Base-by-base conservation (phyloP, 1,140 invertebrate genomes). In the Polyergus mexicanus region DNA sequence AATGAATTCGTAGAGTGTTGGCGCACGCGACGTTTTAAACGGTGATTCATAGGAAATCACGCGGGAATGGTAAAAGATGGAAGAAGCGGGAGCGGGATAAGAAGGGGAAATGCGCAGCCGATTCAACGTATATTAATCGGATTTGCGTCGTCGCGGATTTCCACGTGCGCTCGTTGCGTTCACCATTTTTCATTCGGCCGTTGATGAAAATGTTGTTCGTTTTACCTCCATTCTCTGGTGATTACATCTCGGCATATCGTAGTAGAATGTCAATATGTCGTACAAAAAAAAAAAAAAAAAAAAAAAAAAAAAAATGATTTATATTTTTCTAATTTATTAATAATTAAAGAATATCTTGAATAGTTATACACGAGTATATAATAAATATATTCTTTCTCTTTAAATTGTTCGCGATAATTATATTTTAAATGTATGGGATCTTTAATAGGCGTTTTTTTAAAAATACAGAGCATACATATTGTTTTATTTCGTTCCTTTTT, bases 1-100 rank as follows among this genome's bases (percentile, higher is more conserved):
- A 94, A 93, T 94, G 93, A 92, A 92, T 91, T 89, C 84, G 85
- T 25, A 35, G 71, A 58, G 89, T 85, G 84, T 69, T 35, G 65
- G 86, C 75, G 60, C 90, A 89, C 89, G 90, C 89, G 83, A 90
- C 84, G 78, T 72, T 89, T 89, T 91, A 90, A 92, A 85, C 88
- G 88, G 84, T 91, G 91, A 92, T 93, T 93, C 92, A 92, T 91
- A 91, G 86, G 85, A 69, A 51, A 62, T 77, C 56, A 25, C 38
- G 19, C 25, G 58, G 74, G 22, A 38, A 47, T 22, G 25, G 58
- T 76, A 63, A 63, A 76, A 76, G 38, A 7, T 28, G 16, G 22
- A 13, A 11, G 11, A 10, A 22, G 13, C 13, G 41, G 32, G 16
- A 86, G 85, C 88, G 87, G 77, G 86, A 81, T 84, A 83, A 80